Base-by-base conservation (phyloP, 2,113 vertebrate species). In the Australoheros scitulus region DNA sequence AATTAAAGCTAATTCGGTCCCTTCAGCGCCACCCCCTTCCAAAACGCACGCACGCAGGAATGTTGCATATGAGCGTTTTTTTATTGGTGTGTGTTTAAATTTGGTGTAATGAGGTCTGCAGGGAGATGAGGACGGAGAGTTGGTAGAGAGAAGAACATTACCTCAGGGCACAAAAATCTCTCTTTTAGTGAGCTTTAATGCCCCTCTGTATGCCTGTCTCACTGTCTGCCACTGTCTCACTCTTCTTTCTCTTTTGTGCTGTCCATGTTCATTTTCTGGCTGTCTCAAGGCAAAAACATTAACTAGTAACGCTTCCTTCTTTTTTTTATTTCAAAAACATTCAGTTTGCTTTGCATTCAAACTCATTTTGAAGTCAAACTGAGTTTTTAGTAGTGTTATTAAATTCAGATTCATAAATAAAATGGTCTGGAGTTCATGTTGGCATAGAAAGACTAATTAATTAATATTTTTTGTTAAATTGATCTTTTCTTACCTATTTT, bases 31-130 rank as follows among this genome's bases (percentile, higher is more conserved):
- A 11, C 94, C 87, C 93, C 83, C 68, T 13, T 18, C 32, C 13
- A 50, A 95, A 82, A 60, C 20, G 60, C 8, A 26, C 24, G 50
- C 15, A 50, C 17, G 11, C 26, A 11, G 6, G 3, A 72, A 18
- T 34, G 10, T n/a, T 72, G 47, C 47, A 20, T 47, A 24, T 52
- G 68, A 77, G 84, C 26, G 38, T 57, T 80, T 34, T 34, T 26
- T 59, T 74, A 61, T 41, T 64, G 17, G 76, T 75, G 83, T 68
- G 72, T 78, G 70, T 84, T 80, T 80, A 96, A 97, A 97, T 96
- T 96, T 94, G 93, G 93, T 95, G 90, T 98, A 97, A 98, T 98
- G 97, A 97, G 96, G 95, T 97, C 97, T 97, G 95, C 96, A 96
- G 97, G 97, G 97, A 97, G 94, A 96, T 95, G 76, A 74, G 63